Percentiles rank a stretch among this genome's conserved stretches.
phyloP scores from a whole-genome alignment of 2,888 invertebrate genomes.

The Agrotis clavis region DNA sequence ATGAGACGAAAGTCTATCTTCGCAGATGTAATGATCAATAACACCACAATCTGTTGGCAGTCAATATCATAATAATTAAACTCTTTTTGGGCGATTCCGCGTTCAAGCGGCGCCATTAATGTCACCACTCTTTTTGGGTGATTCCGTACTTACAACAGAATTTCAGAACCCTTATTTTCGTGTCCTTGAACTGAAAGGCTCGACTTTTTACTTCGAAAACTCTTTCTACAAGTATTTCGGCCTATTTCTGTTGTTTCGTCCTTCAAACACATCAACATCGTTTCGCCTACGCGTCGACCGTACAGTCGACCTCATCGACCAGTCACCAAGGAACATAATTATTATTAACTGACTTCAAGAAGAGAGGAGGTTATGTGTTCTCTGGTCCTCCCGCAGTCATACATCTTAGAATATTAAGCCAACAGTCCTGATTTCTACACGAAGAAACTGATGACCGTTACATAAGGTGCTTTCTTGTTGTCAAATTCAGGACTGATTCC shows the following conservation, averaged over 20 bases:
- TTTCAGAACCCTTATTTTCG: not conserved
- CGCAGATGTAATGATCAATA: too few species aligned
- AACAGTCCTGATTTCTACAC: not conserved
- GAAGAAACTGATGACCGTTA: not conserved
- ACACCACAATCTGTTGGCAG: too few species aligned
- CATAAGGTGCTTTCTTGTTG: not conserved
- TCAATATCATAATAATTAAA: too few species aligned
- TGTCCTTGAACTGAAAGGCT: not conserved
- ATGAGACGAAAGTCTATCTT: not conserved
- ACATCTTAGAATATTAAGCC: not conserved
- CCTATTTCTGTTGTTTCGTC: constrained; percentile 8
- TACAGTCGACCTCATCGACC: not conserved
- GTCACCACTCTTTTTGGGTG: not conserved
- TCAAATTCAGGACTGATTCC: not conserved
- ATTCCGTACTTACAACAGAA: not conserved
- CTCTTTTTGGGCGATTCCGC: too few species aligned
- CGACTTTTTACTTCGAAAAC: not conserved
- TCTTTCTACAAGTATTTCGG: not conserved
- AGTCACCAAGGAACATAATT: too few species aligned
- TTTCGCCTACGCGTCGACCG: constrained; percentile 20
- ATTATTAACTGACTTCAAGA: too few species aligned
- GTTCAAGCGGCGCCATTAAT: not conserved
- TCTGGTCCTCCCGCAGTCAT: not conserved
- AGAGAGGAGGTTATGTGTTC: not conserved
- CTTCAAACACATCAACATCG: constrained; percentile 24